Evolutionary conservation across 2,113 vertebrate species (phyloP), one percentile per base, ranked within the genome.

Genomic region (Toxotes jaculatrix): DNA sequence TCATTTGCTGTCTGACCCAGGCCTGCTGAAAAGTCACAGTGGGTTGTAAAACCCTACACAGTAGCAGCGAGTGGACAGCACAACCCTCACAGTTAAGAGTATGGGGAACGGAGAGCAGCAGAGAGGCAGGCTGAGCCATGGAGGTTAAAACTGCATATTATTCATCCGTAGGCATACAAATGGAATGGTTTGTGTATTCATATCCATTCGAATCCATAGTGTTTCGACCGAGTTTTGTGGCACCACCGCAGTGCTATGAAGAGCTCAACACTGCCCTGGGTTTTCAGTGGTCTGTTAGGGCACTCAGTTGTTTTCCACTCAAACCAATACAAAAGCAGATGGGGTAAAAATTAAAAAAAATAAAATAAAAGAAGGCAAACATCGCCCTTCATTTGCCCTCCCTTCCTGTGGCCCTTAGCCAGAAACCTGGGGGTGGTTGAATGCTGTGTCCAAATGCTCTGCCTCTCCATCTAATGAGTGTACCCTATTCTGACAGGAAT

Each of bases 61-160:
- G 79, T 31, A 81, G 77, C 87, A 87, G 90, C 65, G 32, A 85
- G 73, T 9, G 21, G 65, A 79, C 60, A 62, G 23, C 17, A 36
- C 45, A 36, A 36, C 31, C 77, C 67, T 73, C 85, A 70, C 23
- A 68, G 88, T 76, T 16, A 0, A 45, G 71, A 79, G 71, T 1
- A 0, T 11, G 64, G 49, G 78, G 63, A 68, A 74, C 61, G 38
- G 79, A 76, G 81, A 85, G 70, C 86, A 88, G 79, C 87, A 82
- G 76, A 75, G 64, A 75, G 49, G 60, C 60, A 36, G 68, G 36
- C 42, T 68, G 45, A 60, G 55, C 45, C 53, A 43, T 7, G 32
- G 34, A 60, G 64, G 65, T 59, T 71, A 55, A 43, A 77, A 36
- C 79, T 83, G 82, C 84, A 78, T 69, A 78, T 56, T 60, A 57